A percentile compares a stretch with the other conserved stretches of the same genome.
These are phyloP conservation scores for Alcis repandata DNA, from an alignment of 2,888 invertebrate species.

Conservation along the genomic window DNA sequence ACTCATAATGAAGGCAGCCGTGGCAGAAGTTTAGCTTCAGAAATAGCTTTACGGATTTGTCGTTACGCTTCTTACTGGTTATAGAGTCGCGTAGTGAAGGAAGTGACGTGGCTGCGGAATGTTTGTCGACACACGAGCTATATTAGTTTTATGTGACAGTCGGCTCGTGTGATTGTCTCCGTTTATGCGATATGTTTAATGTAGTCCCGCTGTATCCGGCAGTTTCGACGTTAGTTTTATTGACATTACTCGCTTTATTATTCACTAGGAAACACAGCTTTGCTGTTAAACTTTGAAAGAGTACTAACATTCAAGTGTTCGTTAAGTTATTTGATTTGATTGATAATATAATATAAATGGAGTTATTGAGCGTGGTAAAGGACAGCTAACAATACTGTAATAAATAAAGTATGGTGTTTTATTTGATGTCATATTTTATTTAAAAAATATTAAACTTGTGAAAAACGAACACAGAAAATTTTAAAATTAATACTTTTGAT, in stretches of 20 bases:
- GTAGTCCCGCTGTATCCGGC: slow-evolving; percentile 19
- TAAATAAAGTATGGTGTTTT: neutral
- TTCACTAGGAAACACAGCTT: slow-evolving; percentile 1
- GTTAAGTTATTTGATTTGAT: neutral
- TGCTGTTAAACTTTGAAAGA: neutral
- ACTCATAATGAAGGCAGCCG: too few species aligned
- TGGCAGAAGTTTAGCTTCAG: neutral
- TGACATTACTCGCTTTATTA: slow-evolving; percentile 26
- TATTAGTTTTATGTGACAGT: slow-evolving; percentile 41
- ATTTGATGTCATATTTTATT: neutral
- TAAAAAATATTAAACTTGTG: too few species aligned
- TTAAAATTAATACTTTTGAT: too few species aligned
- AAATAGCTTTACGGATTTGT: neutral
- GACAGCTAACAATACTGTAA: neutral
- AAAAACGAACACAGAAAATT: too few species aligned
- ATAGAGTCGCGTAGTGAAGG: slow-evolving; percentile 1
- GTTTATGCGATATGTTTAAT: slow-evolving; percentile 32
- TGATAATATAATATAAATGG: too few species aligned
- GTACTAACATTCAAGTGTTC: neutral
- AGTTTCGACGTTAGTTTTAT: slow-evolving; percentile 23
- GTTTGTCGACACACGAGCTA: slow-evolving; percentile 35
- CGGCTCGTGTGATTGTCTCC: slow-evolving; percentile 35
- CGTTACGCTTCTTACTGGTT: slow-evolving; percentile 6
- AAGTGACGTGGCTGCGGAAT: slow-evolving; percentile 30
- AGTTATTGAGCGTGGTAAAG: neutral